Conservation (phyloP, 2,888 invertebrate species). For the Byasa hedistus region DNA sequence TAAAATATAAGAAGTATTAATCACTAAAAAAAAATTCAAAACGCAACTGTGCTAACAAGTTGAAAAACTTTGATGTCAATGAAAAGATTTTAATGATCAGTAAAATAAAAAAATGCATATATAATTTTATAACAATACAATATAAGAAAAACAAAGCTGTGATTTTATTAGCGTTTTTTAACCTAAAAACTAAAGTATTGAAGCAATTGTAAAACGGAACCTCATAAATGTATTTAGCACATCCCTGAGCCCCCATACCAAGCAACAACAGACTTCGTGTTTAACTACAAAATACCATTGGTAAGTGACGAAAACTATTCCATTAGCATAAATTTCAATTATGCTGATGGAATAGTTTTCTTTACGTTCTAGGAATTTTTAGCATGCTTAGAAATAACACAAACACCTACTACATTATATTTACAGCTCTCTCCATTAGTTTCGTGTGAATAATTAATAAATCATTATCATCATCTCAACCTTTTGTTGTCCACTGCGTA, state of each 20-base stretch:
- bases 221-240: constrained; percentile 16
- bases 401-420: not conserved
- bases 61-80: no score
- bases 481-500: no score
- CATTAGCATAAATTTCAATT: constrained; percentile 29
- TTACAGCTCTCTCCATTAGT: not conserved
- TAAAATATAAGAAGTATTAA: no score
- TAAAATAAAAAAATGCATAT: no score
- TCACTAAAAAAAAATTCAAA: no score
- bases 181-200: not conserved
- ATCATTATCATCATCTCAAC: no score
- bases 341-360: no score
- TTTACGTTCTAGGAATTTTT: constrained; percentile 18
- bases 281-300: constrained; percentile 15
- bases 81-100: no score
- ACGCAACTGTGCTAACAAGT: no score
- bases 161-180: not conserved
- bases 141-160: not conserved
- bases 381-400: constrained; percentile 2
- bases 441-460: no score
- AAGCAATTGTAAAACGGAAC: not conserved
- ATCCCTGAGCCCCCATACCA: constrained; percentile 26
- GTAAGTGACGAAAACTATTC: constrained; percentile 22
- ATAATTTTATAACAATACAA: no score
- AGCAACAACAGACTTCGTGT: constrained; percentile 5